Base-by-base conservation (phyloP, 2,888 invertebrate genomes). In the Tachina grossa region DNA sequence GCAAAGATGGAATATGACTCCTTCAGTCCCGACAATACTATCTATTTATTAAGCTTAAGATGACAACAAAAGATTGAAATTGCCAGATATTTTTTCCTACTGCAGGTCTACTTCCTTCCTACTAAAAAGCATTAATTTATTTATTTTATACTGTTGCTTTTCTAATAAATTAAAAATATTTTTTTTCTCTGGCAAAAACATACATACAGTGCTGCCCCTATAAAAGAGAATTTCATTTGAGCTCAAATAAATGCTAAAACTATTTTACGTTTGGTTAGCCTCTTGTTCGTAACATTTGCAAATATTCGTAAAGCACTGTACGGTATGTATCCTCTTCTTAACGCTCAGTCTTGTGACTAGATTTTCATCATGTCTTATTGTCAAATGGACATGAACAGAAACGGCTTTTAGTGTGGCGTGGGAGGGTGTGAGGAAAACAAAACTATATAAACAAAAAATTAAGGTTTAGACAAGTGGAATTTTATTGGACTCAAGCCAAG, bases 401-500 rank as follows among this genome's bases (percentile, higher is more conserved):
- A 72, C 43, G 53, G 53, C 22, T 65, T 71, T 31, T 43, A 43
- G 22, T n/a, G 22, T 13, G 55, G 57, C 59, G 74, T 74, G 51
- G 43, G 80, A 49, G 65, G 41, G 47, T 65, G 55, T 80, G 9
- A 69, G n/a, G 13, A 43, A 19, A 14, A 61, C 31, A 31, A 31
- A 13, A 22, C 47, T 1, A 19, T 53, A 39, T 59, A 51, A 41
- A 76, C 14, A 57, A 41, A 69, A 47, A 85, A 83, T 83, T 83
- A 80, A 80, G 76, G 79, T 83, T 83, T 79, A 83, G 83, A 85
- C 85, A 85, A 85, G 85, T 83, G 83, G 79, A 83, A 85, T 80
- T 85, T 83, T 85, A 83, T 85, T 85, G 85, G 85, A 85, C 71
- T 76, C 57, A 75, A 83, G 85, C 85, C 85, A 85, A 85, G 61